phyloP scores from a whole-genome alignment of 2,113 vertebrate species.

The Azemiops feae region DNA sequence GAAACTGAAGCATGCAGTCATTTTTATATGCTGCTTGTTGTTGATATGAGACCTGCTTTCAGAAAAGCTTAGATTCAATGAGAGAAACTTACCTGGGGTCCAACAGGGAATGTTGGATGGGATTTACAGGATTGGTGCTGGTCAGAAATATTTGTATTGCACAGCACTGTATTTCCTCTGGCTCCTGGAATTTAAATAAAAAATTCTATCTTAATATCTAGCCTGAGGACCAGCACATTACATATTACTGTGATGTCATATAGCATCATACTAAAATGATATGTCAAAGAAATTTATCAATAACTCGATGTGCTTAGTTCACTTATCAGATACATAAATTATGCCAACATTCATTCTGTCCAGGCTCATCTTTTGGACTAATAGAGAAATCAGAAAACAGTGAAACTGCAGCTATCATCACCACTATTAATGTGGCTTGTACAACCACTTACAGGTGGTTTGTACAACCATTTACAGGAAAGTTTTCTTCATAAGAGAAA shows the following conservation, averaged over 20 bases:
- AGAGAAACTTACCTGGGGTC: constrained; percentile 86
- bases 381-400: constrained; percentile 71
- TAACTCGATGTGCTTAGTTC: constrained; percentile 73
- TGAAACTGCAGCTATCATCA: constrained; percentile 67
- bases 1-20: constrained; percentile 39
- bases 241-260: constrained; percentile 65
- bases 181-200: constrained; percentile 76
- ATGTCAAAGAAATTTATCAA: constrained; percentile 84
- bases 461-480: constrained; percentile 76
- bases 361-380: constrained; percentile 71
- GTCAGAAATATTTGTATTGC: constrained; percentile 84
- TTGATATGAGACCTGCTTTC: constrained; percentile 53
- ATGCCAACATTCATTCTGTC: constrained; percentile 67
- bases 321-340: constrained; percentile 79
- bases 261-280: constrained; percentile 66
- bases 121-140: constrained; percentile 84
- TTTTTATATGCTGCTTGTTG: constrained; percentile 38
- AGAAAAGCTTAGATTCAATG: constrained; percentile 25
- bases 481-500: background rate
- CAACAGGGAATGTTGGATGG: constrained; percentile 85
- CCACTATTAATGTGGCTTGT: constrained; percentile 59
- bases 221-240: constrained; percentile 60
- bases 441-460: constrained; percentile 74
- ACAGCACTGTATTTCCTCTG: constrained; percentile 73
- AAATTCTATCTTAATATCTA: constrained; percentile 65